Conservation (phyloP, 1,140 invertebrate species). For the Drosophila santomea region DNA sequence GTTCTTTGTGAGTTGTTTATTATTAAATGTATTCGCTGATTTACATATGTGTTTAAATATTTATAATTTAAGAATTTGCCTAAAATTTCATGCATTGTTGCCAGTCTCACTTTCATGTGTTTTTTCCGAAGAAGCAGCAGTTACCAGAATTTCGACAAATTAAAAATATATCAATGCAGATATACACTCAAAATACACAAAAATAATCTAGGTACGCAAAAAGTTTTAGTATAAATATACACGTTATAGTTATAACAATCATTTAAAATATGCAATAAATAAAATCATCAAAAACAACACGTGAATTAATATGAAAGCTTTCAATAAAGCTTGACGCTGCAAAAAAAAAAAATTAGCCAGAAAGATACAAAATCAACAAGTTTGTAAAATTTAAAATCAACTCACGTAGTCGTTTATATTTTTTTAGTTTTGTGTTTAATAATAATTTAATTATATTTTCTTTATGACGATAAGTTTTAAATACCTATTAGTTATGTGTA, state of each 20-base stretch:
- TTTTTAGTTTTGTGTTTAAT: slow-evolving; percentile 36
- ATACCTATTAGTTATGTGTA: slow-evolving; percentile 65
- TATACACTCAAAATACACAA: slow-evolving; percentile 4
- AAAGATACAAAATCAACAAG: slow-evolving; percentile 7
- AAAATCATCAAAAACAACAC: slow-evolving; percentile 12
- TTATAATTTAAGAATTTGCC: slow-evolving; percentile 14
- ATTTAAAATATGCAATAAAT: slow-evolving; percentile 31
- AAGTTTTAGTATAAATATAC: slow-evolving; percentile 28
- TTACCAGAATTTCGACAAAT: slow-evolving; percentile 1
- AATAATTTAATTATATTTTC: slow-evolving; percentile 60
- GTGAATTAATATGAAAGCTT: slow-evolving; percentile 24
- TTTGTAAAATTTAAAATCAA: slow-evolving; percentile 22
- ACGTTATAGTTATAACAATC: slow-evolving; percentile 33
- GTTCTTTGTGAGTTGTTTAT: slow-evolving; percentile 36
- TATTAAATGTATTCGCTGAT: slow-evolving; percentile 33
- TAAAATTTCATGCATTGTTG: not conserved
- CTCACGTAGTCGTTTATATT: slow-evolving; percentile 38
- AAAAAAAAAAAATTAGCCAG: slow-evolving; percentile 33
- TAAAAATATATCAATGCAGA: not conserved
- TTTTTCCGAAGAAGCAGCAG: slow-evolving; percentile 15
- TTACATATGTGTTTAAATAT: slow-evolving; percentile 12
- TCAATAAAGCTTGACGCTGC: slow-evolving; percentile 22
- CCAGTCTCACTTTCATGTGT: slow-evolving; percentile 14
- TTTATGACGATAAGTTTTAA: slow-evolving; percentile 60
- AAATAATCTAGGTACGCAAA: slow-evolving; percentile 22